Evolutionary conservation across 2,797 vertebrate species (phyloP), one percentile per base, ranked within the genome.

Genomic region (Enteromius viviparus): DNA sequence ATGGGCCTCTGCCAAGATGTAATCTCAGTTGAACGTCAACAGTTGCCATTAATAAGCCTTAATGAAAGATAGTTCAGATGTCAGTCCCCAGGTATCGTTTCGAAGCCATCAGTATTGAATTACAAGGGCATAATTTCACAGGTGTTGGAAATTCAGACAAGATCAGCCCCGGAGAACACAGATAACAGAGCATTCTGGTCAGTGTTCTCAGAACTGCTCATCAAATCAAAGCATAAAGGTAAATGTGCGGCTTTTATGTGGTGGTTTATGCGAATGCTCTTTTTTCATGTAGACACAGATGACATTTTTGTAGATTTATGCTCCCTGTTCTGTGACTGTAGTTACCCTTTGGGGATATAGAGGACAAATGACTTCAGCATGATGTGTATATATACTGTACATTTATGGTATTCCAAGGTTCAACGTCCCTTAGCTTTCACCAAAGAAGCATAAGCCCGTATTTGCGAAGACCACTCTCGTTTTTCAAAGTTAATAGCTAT

Each of bases 1-100:
- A 32, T 81, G 60, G 82, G 47, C 55, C 23, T 64, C 65, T 82
- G 81, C 85, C 85, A 85, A 88, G 78, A 76, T 84, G 29, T 78
- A 74, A 68, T 82, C 87, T 81, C 68, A 71, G 82, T 42, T 76
- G 45, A 68, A 76, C 71, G 79, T 87, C 83, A 83, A 83, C 79
- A 51, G 81, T 82, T 82, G 78, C 78, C 71, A 70, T 80, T 84
- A 76, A 85, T 76, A 85, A 64, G 55, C 74, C 83, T 82, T 89
- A 71, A 71, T 82, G 80, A 82, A 82, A 78, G 79, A 78, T 77
- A 82, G 80, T 78, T 78, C 68, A 74, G 80, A 74, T 82, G 75
- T 72, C 66, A 78, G 75, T 78, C 55, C 81, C 40, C 55, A 70
- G 82, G 75, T 83, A 83, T 83, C 75, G 29, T 66, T 85, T 55